Evolutionary conservation across 2,888 invertebrate genomes (phyloP).

Genomic region (Diploptera punctata): DNA sequence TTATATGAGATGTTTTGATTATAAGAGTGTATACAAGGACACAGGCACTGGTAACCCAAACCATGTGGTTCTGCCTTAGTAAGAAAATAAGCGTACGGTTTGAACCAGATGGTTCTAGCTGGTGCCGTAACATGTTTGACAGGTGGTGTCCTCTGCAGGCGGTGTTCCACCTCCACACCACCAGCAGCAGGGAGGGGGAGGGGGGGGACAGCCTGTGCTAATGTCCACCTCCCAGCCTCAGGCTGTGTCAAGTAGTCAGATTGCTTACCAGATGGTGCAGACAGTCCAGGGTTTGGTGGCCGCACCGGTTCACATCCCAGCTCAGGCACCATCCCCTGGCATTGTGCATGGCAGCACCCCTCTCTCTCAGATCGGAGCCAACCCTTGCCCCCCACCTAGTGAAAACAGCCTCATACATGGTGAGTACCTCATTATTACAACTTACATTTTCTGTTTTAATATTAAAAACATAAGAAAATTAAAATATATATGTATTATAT

Average conservation of each 20-base stretch:
- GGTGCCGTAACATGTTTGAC: slow-evolving; percentile 48
- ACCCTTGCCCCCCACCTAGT: slow-evolving; percentile 64
- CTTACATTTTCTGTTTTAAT: no score
- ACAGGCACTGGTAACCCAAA: not conserved
- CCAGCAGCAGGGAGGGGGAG: slow-evolving; percentile 30
- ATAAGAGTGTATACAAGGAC: no score
- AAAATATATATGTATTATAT: no score
- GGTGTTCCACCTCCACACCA: slow-evolving; percentile 49
- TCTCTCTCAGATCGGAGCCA: slow-evolving; percentile 84
- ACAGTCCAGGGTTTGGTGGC: slow-evolving; percentile 43
- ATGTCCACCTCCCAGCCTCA: slow-evolving; percentile 18
- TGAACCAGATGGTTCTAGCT: slow-evolving; percentile 29
- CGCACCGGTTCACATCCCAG: slow-evolving; percentile 51
- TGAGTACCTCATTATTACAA: slow-evolving; percentile 45
- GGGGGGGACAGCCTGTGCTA: slow-evolving; percentile 38
- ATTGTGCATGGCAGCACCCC: slow-evolving; percentile 86
- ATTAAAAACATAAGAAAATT: no score
- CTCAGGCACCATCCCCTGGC: slow-evolving; percentile 51
- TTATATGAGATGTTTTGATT: no score
- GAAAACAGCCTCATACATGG: slow-evolving; percentile 59
- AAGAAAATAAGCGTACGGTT: not conserved
- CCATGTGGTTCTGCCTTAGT: not conserved
- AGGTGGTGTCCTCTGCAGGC: slow-evolving; percentile 61
- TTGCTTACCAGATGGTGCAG: slow-evolving; percentile 43
- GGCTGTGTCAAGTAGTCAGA: not conserved